Conservation (phyloP, 1,140 invertebrate species). For the Caligus rogercresseyi region DNA sequence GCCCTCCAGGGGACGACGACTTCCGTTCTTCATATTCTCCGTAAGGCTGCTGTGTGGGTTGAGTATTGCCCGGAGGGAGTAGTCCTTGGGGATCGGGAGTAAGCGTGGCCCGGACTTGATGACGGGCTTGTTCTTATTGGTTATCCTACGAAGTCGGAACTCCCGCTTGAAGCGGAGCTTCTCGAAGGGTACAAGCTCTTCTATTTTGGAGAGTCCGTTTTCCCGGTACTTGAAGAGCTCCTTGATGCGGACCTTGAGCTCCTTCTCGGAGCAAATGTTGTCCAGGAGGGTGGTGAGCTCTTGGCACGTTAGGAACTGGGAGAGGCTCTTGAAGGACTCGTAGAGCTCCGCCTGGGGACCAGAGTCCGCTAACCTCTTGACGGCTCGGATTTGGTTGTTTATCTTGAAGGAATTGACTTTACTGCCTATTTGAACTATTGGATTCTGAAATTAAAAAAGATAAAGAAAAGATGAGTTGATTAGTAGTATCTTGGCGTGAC, state of each 20-base stretch:
- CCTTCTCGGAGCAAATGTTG: slow-evolving; percentile 59
- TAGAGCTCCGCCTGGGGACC: slow-evolving; percentile 29
- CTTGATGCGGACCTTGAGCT: slow-evolving; percentile 55
- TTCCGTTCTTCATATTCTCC: background rate
- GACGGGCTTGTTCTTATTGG: background rate
- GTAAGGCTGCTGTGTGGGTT: background rate
- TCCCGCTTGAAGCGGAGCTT: slow-evolving; percentile 29
- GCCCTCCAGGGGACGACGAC: background rate
- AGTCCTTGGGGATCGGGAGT: slow-evolving; percentile 1
- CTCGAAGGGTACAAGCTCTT: slow-evolving; percentile 62
- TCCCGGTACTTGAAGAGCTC: slow-evolving; percentile 61
- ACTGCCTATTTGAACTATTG: slow-evolving; percentile 13
- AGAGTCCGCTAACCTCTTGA: slow-evolving; percentile 5
- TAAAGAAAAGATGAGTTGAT: too few relatives aligned
- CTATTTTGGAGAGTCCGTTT: slow-evolving; percentile 52
- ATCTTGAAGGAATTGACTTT: slow-evolving; percentile 17
- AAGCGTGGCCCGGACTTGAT: background rate
- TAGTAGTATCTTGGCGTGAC: too few relatives aligned
- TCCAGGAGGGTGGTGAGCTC: slow-evolving; percentile 53
- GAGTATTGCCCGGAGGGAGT: slow-evolving; percentile 7
- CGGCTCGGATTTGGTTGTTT: slow-evolving; percentile 11
- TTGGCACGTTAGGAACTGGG: slow-evolving; percentile 61
- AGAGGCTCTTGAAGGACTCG: slow-evolving; percentile 60
- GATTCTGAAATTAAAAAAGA: slow-evolving; percentile 1
- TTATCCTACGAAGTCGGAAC: background rate